Base-by-base conservation (phyloP, 2,113 vertebrate species). In the Pteropus alecto region DNA sequence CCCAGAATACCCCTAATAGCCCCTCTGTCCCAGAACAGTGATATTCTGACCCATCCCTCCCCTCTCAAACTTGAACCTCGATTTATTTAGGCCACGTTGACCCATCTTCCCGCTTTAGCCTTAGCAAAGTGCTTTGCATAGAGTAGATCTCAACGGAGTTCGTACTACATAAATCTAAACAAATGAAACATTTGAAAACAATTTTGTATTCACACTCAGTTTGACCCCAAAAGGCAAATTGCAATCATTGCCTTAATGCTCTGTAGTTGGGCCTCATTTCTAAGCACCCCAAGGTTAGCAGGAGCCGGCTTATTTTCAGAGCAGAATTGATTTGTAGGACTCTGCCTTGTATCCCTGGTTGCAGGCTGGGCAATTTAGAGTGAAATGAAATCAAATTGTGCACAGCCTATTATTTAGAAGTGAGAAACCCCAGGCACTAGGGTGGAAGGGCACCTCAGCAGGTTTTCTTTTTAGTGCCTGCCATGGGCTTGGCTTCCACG, bases 151-250 rank as follows among this genome's bases (percentile, higher is more conserved):
- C 33, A 35, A 35, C 3, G 41, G 46, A 65, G 56, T 0, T 0
- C 24, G 3, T 2, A 56, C 68, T 14, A 30, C 51, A 9, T 21
- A 51, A 65, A 87, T 71, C 76, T 28, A 43, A 60, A 81, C 76
- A 67, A 86, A 79, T 3, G 38, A 58, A 85, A 93, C 90, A 38
- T 63, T 79, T n/a, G 79, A 48, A 87, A 96, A 67, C 48, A 35
- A 83, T 70, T 84, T 43, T 41, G 90, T 77, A n/a, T 87, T 83
- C 79, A 56, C 41, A 77, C 68, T 63, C 46, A 35, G 68, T 70
- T 67, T 68, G 70, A 84, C 58, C 87, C 81, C 92, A 19, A 82
- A 83, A 54, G 65, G 89, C 87, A 96, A 95, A 90, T 38, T 48
- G 41, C 61, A 73, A 54, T 73, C 93, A 46, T 51, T 21, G 60